Base-by-base conservation (phyloP, 2,888 invertebrate genomes). In the Phengaris arion region DNA sequence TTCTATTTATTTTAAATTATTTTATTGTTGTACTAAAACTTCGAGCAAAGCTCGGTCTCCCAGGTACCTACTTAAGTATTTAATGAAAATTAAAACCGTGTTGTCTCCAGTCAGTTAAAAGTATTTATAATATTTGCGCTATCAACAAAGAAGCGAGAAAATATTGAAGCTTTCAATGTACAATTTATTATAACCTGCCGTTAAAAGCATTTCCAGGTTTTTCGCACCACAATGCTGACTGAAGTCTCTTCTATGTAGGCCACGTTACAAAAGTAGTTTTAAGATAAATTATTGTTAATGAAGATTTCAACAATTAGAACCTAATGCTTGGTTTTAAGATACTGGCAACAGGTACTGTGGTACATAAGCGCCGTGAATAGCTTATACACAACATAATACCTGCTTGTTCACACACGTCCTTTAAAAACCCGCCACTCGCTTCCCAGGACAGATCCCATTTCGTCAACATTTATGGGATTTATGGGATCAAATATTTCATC, bases 171-270 rank as follows among this genome's bases (percentile, higher is more conserved):
- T 52, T 52, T 52, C 52, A 52, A 52, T 64, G 64, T 64, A 35
- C 35, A 64, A 59, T 59, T 54, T 54, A 54, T 55, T 64, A 35
- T 0, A 64, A 64, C 35, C 64, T 45, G 35, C 45, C 64, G 64
- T 64, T 64, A 64, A 64, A 64, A 64, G 64, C 64, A 64, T 64
- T 64, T 64, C 22, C 64, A 64, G 35, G 64, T 64, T 64, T 35
- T 12, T 64, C 64, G 0, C 35, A 64, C 64, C 64, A 35, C 35
- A 35, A 64, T 12, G 35, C 35, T 6, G 35, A 12, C 64, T 45
- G 35, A 35, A 64, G 12, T 64, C 35, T 64, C 35, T 64, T 45
- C 6, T 12, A 64, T 45, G 13, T 12, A 35, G 35, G 12, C 52
- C 52, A 52, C 6, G 35, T 35, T 35, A 12, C 6, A 35, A 64